Evolutionary conservation across 2,113 vertebrate genomes (phyloP).

Genomic region (Beaufortia kweichowensis): DNA sequence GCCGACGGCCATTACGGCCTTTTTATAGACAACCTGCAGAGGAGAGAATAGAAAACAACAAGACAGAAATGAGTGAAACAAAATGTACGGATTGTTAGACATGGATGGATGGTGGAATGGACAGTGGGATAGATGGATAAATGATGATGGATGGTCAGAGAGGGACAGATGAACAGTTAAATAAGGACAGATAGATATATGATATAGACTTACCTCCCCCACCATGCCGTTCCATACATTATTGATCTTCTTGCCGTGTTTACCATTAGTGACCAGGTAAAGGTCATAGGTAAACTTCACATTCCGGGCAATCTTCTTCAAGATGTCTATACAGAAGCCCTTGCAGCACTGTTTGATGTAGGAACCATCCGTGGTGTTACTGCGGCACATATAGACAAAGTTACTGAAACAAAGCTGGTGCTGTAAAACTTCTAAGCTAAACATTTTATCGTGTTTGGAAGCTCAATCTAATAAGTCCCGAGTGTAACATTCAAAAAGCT

Average conservation of each 20-base stretch:
- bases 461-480: constrained; percentile 27
- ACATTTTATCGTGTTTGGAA: background rate
- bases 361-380: constrained; percentile 89
- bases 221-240: constrained; percentile 99
- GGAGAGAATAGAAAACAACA: constrained; percentile 7
- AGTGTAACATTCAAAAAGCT: constrained; percentile 29
- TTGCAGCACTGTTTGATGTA: constrained; percentile 98
- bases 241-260: constrained; percentile 98
- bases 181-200: background rate
- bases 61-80: background rate
- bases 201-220: constrained; percentile 82
- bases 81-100: background rate
- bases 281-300: constrained; percentile 98
- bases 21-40: constrained; percentile 90
- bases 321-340: constrained; percentile 97
- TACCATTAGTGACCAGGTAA: constrained; percentile 96
- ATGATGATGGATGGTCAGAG: background rate
- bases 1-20: constrained; percentile 94
- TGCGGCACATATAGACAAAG: constrained; percentile 67
- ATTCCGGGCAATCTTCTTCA: constrained; percentile 94
- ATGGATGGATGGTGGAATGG: background rate
- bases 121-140: background rate
- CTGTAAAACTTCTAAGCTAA: constrained; percentile 2
- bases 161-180: background rate
- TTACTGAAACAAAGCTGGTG: constrained; percentile 10